Conservation (phyloP, 1,140 invertebrate species). For the Drosophila nigrodunni region DNA sequence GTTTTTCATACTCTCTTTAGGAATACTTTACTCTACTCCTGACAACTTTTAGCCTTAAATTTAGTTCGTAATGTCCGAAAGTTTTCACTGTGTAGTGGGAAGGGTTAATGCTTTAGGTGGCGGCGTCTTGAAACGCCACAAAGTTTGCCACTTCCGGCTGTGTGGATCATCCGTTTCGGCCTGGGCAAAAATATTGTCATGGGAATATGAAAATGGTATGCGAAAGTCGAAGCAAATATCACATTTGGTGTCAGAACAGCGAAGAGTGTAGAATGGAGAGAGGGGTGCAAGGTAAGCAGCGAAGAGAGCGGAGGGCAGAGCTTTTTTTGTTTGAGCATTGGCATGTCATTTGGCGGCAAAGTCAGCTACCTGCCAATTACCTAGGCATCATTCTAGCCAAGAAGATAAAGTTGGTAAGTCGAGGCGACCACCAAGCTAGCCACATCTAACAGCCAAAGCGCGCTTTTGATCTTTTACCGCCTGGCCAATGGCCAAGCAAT, state of each 20-base stretch:
- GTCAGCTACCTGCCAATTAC: constrained; percentile 77
- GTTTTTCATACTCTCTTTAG: too few relatives aligned
- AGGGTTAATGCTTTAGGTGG: constrained; percentile 3
- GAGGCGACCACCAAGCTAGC: constrained; percentile 76
- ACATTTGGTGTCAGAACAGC: constrained; percentile 55
- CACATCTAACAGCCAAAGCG: constrained; percentile 72
- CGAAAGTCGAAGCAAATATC: constrained; percentile 49
- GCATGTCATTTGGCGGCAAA: constrained; percentile 75
- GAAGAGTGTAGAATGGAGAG: not conserved
- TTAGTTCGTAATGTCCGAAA: too few relatives aligned
- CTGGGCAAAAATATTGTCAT: constrained; percentile 63
- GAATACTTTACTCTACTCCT: too few relatives aligned
- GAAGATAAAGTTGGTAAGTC: not conserved
- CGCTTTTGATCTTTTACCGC: constrained; percentile 75
- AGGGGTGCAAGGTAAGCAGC: too few relatives aligned
- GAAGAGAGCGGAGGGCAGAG: constrained; percentile 22
- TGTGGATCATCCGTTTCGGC: constrained; percentile 32
- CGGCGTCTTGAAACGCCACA: constrained; percentile 81
- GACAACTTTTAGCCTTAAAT: too few relatives aligned
- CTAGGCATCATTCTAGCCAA: constrained; percentile 71
- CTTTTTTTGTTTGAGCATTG: constrained; percentile 54
- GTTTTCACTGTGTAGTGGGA: too few relatives aligned
- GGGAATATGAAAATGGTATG: constrained; percentile 65
- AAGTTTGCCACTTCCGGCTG: constrained; percentile 82
- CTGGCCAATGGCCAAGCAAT: constrained; percentile 83